A percentile compares a stretch with the other conserved stretches of the same genome.
These are phyloP conservation scores for Ptilorrhoa leucosticta DNA, from an alignment of 2,113 vertebrate species.

Conservation along the genomic window DNA sequence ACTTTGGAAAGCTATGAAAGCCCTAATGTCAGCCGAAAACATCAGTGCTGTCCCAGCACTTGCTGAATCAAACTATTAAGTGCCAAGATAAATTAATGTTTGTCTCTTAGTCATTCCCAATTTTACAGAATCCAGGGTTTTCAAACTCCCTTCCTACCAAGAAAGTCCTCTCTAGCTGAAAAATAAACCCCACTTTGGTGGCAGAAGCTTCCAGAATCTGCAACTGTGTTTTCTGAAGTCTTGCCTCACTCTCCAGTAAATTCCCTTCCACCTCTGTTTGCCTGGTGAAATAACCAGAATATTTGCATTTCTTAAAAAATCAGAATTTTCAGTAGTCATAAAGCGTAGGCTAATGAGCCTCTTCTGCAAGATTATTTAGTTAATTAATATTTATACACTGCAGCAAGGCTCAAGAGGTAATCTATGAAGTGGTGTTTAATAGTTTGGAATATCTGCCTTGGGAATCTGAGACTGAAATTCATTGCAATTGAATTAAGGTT, in stretches of 20 bases:
- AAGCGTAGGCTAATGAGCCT: neutral
- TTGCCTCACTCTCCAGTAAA: neutral
- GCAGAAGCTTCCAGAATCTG: neutral
- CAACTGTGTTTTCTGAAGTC: neutral
- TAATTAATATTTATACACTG: neutral
- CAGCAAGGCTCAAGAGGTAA: neutral
- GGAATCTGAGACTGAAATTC: neutral
- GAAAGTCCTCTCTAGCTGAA: neutral
- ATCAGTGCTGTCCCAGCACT: constrained; percentile 10
- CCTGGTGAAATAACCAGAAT: neutral
- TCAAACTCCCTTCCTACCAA: neutral
- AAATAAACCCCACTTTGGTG: neutral
- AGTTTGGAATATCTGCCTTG: neutral
- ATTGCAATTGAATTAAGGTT: neutral
- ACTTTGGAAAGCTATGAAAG: constrained; percentile 61
- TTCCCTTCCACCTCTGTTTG: neutral
- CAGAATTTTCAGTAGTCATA: neutral
- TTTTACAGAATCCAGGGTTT: neutral
- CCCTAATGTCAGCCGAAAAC: constrained; percentile 34
- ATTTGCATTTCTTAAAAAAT: neutral
- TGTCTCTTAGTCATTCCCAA: constrained; percentile 20
- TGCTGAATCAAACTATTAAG: constrained; percentile 63
- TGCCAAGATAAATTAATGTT: constrained; percentile 53
- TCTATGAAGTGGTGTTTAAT: neutral
- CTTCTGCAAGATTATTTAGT: neutral